Conservation (phyloP, 2,888 invertebrate species). For the Hedychridium roseum region DNA sequence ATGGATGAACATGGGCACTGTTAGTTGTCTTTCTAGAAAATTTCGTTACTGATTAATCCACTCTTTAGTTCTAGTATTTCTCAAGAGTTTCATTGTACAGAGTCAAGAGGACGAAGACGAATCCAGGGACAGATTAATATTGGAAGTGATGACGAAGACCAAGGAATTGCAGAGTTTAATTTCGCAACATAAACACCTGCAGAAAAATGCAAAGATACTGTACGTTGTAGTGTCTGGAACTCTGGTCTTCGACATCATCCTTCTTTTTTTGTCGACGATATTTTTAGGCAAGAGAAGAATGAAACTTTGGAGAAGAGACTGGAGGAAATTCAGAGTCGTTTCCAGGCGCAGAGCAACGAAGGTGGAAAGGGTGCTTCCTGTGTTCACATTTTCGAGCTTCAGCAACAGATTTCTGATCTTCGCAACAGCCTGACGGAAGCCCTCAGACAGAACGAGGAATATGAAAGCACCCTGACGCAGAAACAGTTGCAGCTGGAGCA, state of each 20-base stretch:
- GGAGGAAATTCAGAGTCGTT: conserved; percentile 29
- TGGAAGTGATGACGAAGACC: conserved; percentile 65
- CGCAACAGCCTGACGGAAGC: conserved; percentile 65
- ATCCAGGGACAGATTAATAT: conserved; percentile 65
- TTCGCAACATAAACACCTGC: conserved; percentile 32
- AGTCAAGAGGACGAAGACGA: conserved; percentile 65
- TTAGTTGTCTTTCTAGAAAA: too few species aligned
- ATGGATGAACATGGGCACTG: conserved; percentile 66
- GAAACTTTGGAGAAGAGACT: conserved; percentile 40
- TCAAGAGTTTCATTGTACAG: conserved; percentile 17
- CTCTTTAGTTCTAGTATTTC: conserved; percentile 8
- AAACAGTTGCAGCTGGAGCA: conserved; percentile 70
- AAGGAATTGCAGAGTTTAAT: conserved; percentile 50
- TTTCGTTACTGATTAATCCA: too few species aligned
- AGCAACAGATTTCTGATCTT: conserved; percentile 64
- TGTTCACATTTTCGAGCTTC: conserved; percentile 40
- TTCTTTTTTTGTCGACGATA: neutral
- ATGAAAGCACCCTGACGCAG: conserved; percentile 65
- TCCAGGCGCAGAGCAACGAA: conserved; percentile 37
- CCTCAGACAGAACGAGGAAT: conserved; percentile 65
- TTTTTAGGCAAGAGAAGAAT: conserved; percentile 40
- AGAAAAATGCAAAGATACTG: conserved; percentile 35
- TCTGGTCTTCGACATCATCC: conserved; percentile 1
- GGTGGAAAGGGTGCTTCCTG: conserved; percentile 32
- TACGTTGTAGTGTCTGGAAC: conserved; percentile 22